Percentiles rank a stretch among this genome's conserved stretches.
These are phyloP conservation scores for Phytoseiulus persimilis DNA, from an alignment of 2,888 invertebrate genomes.

Conservation along the genomic window DNA sequence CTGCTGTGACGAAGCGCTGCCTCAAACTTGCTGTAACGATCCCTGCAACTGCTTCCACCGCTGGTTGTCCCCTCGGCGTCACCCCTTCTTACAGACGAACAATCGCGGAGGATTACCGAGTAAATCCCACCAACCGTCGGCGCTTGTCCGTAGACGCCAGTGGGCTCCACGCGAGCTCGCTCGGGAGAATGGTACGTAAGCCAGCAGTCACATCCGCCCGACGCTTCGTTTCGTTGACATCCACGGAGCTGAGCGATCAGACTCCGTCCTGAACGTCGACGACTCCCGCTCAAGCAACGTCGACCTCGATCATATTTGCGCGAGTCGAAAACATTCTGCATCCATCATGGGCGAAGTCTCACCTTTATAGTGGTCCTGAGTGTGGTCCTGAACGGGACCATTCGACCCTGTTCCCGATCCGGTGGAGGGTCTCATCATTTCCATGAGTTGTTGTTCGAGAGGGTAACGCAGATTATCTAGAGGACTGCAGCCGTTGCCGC, in stretches of 20 bases:
- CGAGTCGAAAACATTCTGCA: too few species aligned
- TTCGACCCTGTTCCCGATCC: slow-evolving; percentile 19
- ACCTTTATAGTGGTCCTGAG: slow-evolving; percentile 36
- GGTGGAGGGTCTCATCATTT: slow-evolving; percentile 25
- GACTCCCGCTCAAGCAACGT: too few species aligned
- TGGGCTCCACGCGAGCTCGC: not conserved
- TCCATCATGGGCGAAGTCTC: not conserved
- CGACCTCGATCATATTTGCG: too few species aligned
- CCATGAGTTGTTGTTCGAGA: slow-evolving; percentile 36
- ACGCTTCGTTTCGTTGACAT: not conserved
- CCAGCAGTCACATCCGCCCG: not conserved
- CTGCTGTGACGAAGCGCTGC: too few species aligned
- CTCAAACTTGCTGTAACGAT: not conserved
- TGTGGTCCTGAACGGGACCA: slow-evolving; percentile 20
- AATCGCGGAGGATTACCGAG: not conserved
- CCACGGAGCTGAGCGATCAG: too few species aligned
- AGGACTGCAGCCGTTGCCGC: slow-evolving; percentile 21
- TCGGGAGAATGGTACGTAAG: not conserved
- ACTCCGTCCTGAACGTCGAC: too few species aligned
- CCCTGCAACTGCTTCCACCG: not conserved
- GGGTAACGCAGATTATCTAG: slow-evolving; percentile 37
- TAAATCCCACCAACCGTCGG: not conserved
- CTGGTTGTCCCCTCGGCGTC: not conserved
- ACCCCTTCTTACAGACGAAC: not conserved
- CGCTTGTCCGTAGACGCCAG: not conserved